phyloP scores from a whole-genome alignment of 2,888 invertebrate species.

The Volucella zonaria region DNA sequence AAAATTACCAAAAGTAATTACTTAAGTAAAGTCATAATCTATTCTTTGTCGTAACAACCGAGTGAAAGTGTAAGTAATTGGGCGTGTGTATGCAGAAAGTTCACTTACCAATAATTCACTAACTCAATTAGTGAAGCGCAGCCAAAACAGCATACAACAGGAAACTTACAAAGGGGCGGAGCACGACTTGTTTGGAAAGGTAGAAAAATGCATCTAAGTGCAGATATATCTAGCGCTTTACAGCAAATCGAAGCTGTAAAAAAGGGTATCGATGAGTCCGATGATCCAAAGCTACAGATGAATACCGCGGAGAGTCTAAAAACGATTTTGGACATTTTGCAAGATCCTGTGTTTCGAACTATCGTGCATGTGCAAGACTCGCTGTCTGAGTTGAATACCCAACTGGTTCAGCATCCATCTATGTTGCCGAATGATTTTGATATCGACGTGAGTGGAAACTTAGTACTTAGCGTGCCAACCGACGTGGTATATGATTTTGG shows the following conservation, averaged over 20 bases:
- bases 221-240: slow-evolving; percentile 93
- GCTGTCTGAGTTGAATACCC: slow-evolving; percentile 92
- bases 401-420: slow-evolving; percentile 94
- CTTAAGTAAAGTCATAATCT: neutral
- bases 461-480: slow-evolving; percentile 86
- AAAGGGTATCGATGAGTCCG: slow-evolving; percentile 92
- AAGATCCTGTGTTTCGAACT: slow-evolving; percentile 95
- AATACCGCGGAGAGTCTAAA: slow-evolving; percentile 90
- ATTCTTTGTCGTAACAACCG: neutral
- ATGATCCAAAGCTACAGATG: slow-evolving; percentile 91
- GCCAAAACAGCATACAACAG: slow-evolving; percentile 45
- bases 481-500: slow-evolving; percentile 85
- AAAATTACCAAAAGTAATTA: slow-evolving; percentile 19
- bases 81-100: slow-evolving; percentile 22
- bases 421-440: slow-evolving; percentile 97
- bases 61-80: slow-evolving; percentile 6
- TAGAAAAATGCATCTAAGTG: slow-evolving; percentile 80
- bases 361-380: slow-evolving; percentile 96
- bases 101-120: slow-evolving; percentile 35
- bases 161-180: slow-evolving; percentile 58
- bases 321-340: slow-evolving; percentile 91
- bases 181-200: slow-evolving; percentile 22
- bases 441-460: slow-evolving; percentile 91
- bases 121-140: slow-evolving; percentile 69
- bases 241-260: slow-evolving; percentile 95